phyloP scores from a whole-genome alignment of 2,113 vertebrate species.

The Acanthisitta chloris region DNA sequence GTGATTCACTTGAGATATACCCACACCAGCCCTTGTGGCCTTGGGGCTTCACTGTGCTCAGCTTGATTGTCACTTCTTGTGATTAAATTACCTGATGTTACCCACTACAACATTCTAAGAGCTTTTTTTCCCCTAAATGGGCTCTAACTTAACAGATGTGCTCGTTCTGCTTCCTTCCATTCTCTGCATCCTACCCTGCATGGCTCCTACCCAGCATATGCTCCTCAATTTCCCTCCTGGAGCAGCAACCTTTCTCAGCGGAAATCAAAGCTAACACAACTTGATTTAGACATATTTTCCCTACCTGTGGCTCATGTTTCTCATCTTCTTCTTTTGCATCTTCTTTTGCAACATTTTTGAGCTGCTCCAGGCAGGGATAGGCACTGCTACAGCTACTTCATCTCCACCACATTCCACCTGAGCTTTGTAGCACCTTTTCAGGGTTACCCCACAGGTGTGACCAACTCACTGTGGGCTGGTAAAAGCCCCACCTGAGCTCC shows the following conservation, averaged over 20 bases:
- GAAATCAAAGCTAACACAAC: neutral
- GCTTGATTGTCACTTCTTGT: neutral
- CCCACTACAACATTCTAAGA: neutral
- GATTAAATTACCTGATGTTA: neutral
- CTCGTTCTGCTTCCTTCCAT: neutral
- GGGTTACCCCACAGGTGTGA: neutral
- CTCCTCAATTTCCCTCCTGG: neutral
- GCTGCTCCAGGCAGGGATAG: accelerated
- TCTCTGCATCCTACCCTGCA: neutral
- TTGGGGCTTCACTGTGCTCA: neutral
- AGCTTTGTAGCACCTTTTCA: neutral
- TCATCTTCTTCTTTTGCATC: too few relatives aligned
- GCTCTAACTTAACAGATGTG: neutral
- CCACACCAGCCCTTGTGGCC: neutral
- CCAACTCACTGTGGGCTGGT: neutral
- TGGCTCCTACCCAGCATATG: neutral
- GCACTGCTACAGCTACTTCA: neutral
- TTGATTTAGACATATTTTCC: neutral
- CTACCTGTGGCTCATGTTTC: neutral
- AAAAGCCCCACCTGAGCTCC: neutral
- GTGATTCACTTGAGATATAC: neutral
- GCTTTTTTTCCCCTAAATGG: neutral
- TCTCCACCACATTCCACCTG: neutral
- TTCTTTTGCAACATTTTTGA: accelerated
- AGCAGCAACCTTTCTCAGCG: neutral